phyloP scores from a whole-genome alignment of 2,888 invertebrate species.

The Crematogaster levior region DNA sequence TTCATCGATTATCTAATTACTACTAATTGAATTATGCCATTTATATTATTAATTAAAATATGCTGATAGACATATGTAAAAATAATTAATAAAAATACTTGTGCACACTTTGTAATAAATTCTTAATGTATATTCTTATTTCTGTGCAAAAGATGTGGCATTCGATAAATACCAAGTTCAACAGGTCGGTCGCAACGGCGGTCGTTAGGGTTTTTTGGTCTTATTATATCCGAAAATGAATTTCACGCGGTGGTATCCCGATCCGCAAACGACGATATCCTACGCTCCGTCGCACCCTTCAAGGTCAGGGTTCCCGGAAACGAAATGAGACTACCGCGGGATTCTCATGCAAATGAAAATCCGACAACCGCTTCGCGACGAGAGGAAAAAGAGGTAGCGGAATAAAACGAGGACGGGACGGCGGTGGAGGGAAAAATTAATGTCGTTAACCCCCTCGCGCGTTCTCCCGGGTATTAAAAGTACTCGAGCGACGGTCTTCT shows the following conservation, averaged over 20 bases:
- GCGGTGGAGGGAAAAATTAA: constrained; percentile 77
- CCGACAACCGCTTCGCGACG: constrained; percentile 54
- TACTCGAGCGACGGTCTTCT: constrained; percentile 74
- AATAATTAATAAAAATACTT: not conserved
- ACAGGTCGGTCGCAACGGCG: constrained; percentile 55
- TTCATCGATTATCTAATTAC: not conserved
- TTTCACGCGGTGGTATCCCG: constrained; percentile 50
- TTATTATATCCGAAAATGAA: constrained; percentile 62
- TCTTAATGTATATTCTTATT: not conserved
- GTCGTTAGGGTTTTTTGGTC: constrained; percentile 28
- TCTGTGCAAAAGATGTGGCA: not conserved
- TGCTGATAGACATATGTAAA: not conserved
- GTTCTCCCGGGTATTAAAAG: constrained; percentile 78
- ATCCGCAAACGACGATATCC: constrained; percentile 53
- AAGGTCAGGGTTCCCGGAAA: constrained; percentile 71
- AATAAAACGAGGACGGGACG: constrained; percentile 56
- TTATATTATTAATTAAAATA: not conserved
- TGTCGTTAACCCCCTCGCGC: constrained; percentile 74
- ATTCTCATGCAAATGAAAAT: constrained; percentile 75
- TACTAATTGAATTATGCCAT: too few relatives aligned
- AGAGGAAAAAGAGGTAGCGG: constrained; percentile 59
- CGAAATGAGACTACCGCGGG: constrained; percentile 64
- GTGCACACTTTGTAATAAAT: not conserved
- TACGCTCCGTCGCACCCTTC: constrained; percentile 53
- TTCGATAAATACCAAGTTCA: constrained; percentile 47